Percentiles rank a stretch among this genome's conserved stretches.
phyloP scores from a whole-genome alignment of 2,113 vertebrate genomes.

The Poeciliopsis occidentalis region DNA sequence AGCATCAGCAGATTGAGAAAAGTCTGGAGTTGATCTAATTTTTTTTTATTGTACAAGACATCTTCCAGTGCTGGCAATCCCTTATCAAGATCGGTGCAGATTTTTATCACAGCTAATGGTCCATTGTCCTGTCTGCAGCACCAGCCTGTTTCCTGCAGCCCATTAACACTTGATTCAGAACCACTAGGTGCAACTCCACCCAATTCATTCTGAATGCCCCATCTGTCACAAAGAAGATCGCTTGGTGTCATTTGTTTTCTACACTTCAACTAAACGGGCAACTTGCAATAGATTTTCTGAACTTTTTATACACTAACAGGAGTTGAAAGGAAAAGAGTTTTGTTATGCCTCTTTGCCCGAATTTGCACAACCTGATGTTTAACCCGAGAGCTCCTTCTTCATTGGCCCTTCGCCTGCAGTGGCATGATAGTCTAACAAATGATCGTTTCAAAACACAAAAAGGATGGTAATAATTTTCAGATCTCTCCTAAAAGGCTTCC shows the following conservation, averaged over 20 bases:
- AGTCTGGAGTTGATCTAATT: no score
- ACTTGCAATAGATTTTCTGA: no score
- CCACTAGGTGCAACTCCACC: neutral
- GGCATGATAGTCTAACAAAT: slow-evolving; percentile 27
- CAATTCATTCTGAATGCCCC: neutral
- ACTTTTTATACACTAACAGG: neutral
- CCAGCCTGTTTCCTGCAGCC: neutral
- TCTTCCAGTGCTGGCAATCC: no score
- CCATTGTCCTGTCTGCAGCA: neutral
- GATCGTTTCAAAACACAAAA: slow-evolving; percentile 35
- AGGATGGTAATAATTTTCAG: slow-evolving; percentile 20
- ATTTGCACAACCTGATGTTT: neutral
- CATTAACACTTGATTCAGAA: neutral
- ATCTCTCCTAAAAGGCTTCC: slow-evolving; percentile 34
- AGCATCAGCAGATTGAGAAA: neutral
- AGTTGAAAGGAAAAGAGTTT: neutral
- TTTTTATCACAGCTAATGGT: neutral
- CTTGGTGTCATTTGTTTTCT: neutral
- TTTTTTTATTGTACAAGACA: no score
- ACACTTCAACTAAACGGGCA: no score
- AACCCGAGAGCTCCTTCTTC: neutral
- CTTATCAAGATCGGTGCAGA: no score
- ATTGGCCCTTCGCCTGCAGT: neutral
- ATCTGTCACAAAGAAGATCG: neutral
- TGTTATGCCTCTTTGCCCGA: neutral